A percentile compares a stretch with the other conserved stretches of the same genome.
Conservation (phyloP, 2,113 vertebrate genomes). For the Dicerorhinus sumatrensis region DNA sequence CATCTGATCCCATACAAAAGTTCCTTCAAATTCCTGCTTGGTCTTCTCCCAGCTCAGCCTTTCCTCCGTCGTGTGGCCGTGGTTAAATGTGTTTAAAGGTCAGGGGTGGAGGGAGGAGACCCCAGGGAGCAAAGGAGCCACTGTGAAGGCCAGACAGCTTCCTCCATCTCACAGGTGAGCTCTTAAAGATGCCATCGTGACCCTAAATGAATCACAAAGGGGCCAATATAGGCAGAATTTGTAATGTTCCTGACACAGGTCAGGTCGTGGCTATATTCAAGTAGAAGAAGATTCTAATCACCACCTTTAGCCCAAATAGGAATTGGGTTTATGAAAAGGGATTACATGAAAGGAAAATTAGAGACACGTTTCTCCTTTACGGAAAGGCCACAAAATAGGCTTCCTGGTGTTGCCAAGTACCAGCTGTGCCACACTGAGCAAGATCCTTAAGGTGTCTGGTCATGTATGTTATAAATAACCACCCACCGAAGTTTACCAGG, state of each 20-base stretch:
- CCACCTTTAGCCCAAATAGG: not conserved
- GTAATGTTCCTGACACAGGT: not conserved
- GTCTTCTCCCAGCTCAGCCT: not conserved
- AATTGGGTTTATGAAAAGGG: not conserved
- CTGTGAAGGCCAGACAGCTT: not conserved
- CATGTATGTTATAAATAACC: not conserved
- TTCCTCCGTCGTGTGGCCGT: not conserved
- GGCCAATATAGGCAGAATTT: not conserved
- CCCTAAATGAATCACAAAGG: not conserved
- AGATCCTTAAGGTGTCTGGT: not conserved
- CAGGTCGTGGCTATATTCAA: not conserved
- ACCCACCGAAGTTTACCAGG: not conserved
- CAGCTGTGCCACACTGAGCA: not conserved
- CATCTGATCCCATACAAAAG: not conserved
- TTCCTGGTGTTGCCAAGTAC: not conserved
- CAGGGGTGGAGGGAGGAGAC: not conserved
- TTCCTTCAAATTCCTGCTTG: not conserved
- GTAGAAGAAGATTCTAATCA: not conserved
- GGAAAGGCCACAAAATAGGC: not conserved
- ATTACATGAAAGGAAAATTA: not conserved
- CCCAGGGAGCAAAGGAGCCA: not conserved
- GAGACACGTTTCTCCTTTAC: not conserved
- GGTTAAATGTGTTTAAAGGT: not conserved
- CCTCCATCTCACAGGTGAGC: not conserved
- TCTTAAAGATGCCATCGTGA: fast-evolving